Base-by-base conservation (phyloP, 2,113 vertebrate genomes). In the Sinocyclocheilus anshuiensis region DNA sequence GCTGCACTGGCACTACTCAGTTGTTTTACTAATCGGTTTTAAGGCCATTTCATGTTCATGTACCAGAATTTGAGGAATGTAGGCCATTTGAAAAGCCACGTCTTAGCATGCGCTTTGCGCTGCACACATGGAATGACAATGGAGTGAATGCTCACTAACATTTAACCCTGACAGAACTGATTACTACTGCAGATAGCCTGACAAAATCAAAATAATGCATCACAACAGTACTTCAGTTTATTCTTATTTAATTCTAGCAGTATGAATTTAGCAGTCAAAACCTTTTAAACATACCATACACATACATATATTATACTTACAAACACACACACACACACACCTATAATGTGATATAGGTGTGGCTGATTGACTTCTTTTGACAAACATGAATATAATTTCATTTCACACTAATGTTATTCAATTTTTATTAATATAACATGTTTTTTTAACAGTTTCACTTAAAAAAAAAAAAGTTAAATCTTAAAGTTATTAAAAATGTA, bases 21-120 rank as follows among this genome's bases (percentile, higher is more conserved):
- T 90, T 89, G 88, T 90, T 91, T 91, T 89, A 91, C 94, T 95
- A 95, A 95, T 95, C 94, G 91, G 90, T 94, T 92, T 94, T 93
- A 93, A 92, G 88, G 90, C 91, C 90, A 92, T 91, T 92, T 91
- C 90, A 93, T 85, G 91, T 94, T 94, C 61, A 12, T 81, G 93
- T 87, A 95, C 93, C 94, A 95, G 94, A 95, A 94, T 95, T 89
- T 93, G 89, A 93, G 89, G 94, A 95, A 95, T 95, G 93, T 95
- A 93, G 94, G 94, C 92, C 93, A 93, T 92, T 93, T 92, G 86
- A 90, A 92, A 92, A 92, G 86, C 91, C 88, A 91, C 74, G 82
- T 80, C 72, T 87, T 87, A 84, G 42, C 75, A 57, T 77, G 33
- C 84, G 89, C 77, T 86, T 91, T 87, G 75, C 90, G 89, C 80